Conservation (phyloP, 2,888 invertebrate species). For the Sinelater perroti region DNA sequence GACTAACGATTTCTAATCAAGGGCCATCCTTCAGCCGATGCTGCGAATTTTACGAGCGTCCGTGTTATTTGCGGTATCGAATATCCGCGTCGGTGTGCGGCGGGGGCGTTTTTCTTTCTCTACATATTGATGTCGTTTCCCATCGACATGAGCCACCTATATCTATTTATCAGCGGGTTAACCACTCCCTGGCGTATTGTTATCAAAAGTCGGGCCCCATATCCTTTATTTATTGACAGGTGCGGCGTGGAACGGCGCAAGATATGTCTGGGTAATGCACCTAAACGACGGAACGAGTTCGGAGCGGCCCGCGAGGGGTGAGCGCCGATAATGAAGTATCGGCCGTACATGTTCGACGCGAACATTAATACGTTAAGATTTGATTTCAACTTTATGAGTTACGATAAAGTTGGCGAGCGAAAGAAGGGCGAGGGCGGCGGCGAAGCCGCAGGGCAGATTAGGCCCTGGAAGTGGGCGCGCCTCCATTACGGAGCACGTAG, state of each 20-base stretch:
- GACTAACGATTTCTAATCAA: too few relatives aligned
- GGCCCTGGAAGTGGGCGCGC: slow-evolving; percentile 47
- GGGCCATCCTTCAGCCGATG: too few relatives aligned
- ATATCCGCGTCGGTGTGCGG: too few relatives aligned
- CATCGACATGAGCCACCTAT: slow-evolving; percentile 12
- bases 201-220: slow-evolving; percentile 34
- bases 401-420: slow-evolving; percentile 32
- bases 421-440: slow-evolving; percentile 8
- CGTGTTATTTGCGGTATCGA: too few relatives aligned
- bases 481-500: slow-evolving; percentile 50
- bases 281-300: slow-evolving; percentile 15
- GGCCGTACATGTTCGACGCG: background rate
- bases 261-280: slow-evolving; percentile 19
- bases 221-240: slow-evolving; percentile 37
- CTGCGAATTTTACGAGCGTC: too few relatives aligned
- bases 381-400: slow-evolving; percentile 15
- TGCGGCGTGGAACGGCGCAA: slow-evolving; percentile 24
- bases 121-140: slow-evolving; percentile 19
- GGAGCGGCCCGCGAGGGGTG: background rate
- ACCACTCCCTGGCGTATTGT: slow-evolving; percentile 34
- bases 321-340: background rate
- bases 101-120: slow-evolving; percentile 1
- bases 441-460: slow-evolving; percentile 53
- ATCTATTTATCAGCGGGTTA: slow-evolving; percentile 34
- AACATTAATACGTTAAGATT: slow-evolving; percentile 3